Conservation (phyloP, 2,797 vertebrate genomes). For the Phalloptychus januarius region DNA sequence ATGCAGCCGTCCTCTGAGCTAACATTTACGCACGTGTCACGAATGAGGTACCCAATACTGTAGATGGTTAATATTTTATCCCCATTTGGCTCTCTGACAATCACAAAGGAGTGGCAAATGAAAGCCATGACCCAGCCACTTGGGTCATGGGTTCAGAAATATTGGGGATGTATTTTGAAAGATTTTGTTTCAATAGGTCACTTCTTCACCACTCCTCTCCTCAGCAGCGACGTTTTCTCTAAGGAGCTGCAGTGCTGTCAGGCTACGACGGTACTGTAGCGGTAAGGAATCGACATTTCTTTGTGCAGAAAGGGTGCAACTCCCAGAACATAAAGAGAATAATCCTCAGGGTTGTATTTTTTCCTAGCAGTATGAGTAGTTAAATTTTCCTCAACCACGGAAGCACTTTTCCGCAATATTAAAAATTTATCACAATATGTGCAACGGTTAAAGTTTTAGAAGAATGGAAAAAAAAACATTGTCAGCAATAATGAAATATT, state of each 20-base stretch:
- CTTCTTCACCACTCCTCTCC: neutral
- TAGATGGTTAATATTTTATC: slow-evolving; percentile 9
- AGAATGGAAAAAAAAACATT: neutral
- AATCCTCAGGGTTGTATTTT: neutral
- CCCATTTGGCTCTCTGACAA: neutral
- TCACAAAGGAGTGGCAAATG: slow-evolving; percentile 22
- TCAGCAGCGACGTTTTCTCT: slow-evolving; percentile 5
- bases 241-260: neutral
- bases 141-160: slow-evolving; percentile 11
- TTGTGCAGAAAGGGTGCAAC: slow-evolving; percentile 14
- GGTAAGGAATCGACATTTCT: slow-evolving; percentile 25
- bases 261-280: neutral
- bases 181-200: slow-evolving; percentile 18
- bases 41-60: neutral
- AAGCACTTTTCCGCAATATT: slow-evolving; percentile 10
- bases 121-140: slow-evolving; percentile 16
- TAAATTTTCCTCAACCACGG: neutral
- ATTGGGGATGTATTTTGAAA: slow-evolving; percentile 23
- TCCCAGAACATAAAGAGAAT: slow-evolving; percentile 17
- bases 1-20: slow-evolving; percentile 7
- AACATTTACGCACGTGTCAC: slow-evolving; percentile 29
- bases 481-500: neutral
- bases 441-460: slow-evolving; percentile 1
- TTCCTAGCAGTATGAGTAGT: neutral
- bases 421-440: slow-evolving; percentile 12